phyloP scores from a whole-genome alignment of 2,888 invertebrate genomes.

The Tetanocera ferruginea region DNA sequence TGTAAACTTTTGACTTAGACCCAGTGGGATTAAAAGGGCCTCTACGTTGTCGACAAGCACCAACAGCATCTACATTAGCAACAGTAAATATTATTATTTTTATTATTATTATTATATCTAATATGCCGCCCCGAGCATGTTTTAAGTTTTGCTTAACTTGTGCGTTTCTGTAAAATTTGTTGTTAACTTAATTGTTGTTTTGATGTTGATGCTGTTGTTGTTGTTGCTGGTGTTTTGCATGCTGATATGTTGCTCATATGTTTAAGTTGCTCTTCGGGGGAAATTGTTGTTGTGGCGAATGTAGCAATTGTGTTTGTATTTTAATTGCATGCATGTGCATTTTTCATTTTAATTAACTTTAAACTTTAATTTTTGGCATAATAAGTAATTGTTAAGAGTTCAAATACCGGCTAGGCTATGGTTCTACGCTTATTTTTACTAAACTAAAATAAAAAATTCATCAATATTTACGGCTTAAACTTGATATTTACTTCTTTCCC shows the following conservation, averaged over 20 bases:
- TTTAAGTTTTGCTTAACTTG: slow-evolving; percentile 15
- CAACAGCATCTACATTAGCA: background rate
- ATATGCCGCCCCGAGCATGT: slow-evolving; percentile 5
- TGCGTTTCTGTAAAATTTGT: slow-evolving; percentile 19
- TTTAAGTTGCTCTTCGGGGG: background rate
- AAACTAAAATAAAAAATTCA: no score
- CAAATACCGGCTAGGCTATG: no score
- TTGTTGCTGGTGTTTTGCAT: background rate
- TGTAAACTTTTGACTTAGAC: background rate
- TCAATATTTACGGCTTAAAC: no score
- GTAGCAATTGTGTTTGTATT: background rate
- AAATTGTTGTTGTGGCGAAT: background rate
- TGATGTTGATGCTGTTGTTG: no score
- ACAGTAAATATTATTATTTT: background rate
- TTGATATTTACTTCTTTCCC: no score
- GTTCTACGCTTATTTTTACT: no score
- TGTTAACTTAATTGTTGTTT: slow-evolving; percentile 24
- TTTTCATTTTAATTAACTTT: no score
- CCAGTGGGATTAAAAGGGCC: background rate
- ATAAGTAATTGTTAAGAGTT: no score
- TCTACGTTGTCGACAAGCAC: background rate
- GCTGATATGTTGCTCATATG: background rate
- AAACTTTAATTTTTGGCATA: no score
- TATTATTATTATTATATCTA: slow-evolving; percentile 17
- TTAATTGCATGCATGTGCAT: background rate